These are phyloP conservation scores for Lasius fuliginosus DNA, from an alignment of 2,888 invertebrate genomes.

Conservation along the genomic window DNA sequence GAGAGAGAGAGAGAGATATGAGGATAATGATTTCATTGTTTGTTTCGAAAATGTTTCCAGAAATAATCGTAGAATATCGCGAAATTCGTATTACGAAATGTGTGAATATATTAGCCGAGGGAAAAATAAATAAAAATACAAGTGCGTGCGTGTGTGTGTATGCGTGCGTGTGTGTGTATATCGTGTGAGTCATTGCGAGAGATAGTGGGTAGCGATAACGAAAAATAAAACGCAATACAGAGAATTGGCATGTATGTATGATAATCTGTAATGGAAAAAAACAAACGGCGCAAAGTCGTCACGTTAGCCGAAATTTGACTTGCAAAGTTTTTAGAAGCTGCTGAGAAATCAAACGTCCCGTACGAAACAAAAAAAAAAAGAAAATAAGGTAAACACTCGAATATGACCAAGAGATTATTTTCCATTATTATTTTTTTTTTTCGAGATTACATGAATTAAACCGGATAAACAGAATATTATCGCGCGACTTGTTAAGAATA, in stretches of 20 bases:
- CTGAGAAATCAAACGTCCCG: neutral
- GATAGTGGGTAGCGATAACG: conserved; percentile 1
- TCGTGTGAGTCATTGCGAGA: conserved; percentile 18
- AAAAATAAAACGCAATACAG: conserved; percentile 39
- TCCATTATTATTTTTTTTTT: neutral
- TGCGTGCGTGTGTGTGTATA: neutral
- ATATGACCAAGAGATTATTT: neutral
- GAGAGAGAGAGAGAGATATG: neutral
- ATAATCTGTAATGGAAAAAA: neutral
- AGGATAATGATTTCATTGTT: neutral
- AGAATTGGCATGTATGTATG: neutral
- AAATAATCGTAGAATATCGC: neutral
- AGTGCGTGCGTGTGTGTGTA: neutral
- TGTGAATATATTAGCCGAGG: neutral
- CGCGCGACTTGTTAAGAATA: neutral
- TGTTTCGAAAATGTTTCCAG: neutral
- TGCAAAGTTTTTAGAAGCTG: neutral
- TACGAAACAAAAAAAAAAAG: neutral
- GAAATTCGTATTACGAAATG: neutral
- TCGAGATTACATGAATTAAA: neutral
- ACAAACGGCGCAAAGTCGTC: neutral
- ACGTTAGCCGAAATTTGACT: neutral
- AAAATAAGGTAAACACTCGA: neutral
- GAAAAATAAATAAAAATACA: neutral
- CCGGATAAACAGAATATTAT: neutral